Conservation (phyloP, 2,113 vertebrate genomes). For the Raja brachyura region DNA sequence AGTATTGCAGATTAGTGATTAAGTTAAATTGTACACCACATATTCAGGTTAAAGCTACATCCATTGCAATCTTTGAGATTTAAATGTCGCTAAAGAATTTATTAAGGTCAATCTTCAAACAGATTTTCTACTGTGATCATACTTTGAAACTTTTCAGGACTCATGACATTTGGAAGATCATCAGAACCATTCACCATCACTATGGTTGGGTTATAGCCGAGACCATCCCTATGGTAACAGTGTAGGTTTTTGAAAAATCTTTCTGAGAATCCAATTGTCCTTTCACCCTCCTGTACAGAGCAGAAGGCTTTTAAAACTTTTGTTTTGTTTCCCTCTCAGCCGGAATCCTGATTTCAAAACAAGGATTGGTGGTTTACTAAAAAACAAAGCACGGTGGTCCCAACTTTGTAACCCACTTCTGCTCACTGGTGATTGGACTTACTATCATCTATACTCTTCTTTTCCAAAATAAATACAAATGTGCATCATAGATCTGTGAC, state of each 20-base stretch:
- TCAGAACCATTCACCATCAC: not conserved
- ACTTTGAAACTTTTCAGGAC: not conserved
- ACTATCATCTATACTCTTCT: too few relatives aligned
- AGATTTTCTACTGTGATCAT: not conserved
- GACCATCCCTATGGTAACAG: slow-evolving; percentile 3
- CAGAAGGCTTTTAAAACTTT: slow-evolving; percentile 8
- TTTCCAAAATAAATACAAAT: not conserved
- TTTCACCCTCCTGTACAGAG: not conserved
- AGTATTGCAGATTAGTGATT: not conserved
- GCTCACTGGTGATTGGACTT: not conserved
- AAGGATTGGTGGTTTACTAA: not conserved
- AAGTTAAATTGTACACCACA: not conserved
- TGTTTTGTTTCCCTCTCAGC: not conserved
- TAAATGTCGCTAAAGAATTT: not conserved
- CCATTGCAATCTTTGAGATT: not conserved
- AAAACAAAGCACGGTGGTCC: slow-evolving; percentile 3
- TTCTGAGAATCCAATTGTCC: not conserved
- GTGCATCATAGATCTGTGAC: not conserved
- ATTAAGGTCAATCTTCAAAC: not conserved
- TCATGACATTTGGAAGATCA: not conserved
- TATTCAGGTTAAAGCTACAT: not conserved
- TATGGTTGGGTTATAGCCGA: not conserved
- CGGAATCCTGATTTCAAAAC: slow-evolving; percentile 3
- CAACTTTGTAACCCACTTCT: slow-evolving; percentile 6
- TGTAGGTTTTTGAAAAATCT: not conserved